Evolutionary conservation across 1,140 invertebrate genomes (phyloP).

Genomic region (Polypedilum vanderplanki): DNA sequence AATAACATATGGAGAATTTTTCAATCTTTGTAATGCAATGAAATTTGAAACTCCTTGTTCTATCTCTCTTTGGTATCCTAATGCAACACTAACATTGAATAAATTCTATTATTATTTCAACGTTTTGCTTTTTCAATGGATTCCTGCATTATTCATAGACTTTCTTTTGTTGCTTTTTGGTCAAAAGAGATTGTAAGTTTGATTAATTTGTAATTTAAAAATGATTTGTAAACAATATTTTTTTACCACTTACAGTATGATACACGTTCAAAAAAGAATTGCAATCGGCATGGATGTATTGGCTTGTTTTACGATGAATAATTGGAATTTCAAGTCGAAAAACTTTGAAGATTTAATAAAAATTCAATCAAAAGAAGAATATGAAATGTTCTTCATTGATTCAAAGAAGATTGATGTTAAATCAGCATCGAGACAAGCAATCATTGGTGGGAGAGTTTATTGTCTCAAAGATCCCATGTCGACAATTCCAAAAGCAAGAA

Average conservation of each 20-base stretch:
- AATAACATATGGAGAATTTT: constrained; percentile 7
- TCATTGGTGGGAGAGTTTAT: constrained; percentile 68
- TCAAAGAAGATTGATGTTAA: constrained; percentile 51
- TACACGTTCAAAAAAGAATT: constrained; percentile 65
- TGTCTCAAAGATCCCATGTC: constrained; percentile 75
- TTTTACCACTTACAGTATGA: constrained; percentile 56
- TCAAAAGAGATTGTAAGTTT: constrained; percentile 75
- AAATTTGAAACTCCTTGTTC: neutral
- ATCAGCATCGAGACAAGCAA: constrained; percentile 58
- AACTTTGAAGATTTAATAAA: constrained; percentile 57
- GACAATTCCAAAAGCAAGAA: constrained; percentile 64
- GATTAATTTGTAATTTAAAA: neutral
- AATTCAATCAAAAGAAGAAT: constrained; percentile 57
- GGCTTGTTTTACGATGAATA: constrained; percentile 85
- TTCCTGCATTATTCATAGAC: constrained; percentile 83
- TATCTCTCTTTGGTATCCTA: constrained; percentile 52
- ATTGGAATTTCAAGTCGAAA: constrained; percentile 79
- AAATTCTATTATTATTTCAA: constrained; percentile 65
- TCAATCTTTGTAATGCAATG: neutral
- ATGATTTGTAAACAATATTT: neutral
- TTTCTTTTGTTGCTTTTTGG: constrained; percentile 69
- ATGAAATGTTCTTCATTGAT: constrained; percentile 60
- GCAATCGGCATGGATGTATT: constrained; percentile 65
- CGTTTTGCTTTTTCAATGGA: constrained; percentile 72
- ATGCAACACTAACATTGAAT: constrained; percentile 65